Base-by-base conservation (phyloP, 2,888 invertebrate species). In the Neria commutata region DNA sequence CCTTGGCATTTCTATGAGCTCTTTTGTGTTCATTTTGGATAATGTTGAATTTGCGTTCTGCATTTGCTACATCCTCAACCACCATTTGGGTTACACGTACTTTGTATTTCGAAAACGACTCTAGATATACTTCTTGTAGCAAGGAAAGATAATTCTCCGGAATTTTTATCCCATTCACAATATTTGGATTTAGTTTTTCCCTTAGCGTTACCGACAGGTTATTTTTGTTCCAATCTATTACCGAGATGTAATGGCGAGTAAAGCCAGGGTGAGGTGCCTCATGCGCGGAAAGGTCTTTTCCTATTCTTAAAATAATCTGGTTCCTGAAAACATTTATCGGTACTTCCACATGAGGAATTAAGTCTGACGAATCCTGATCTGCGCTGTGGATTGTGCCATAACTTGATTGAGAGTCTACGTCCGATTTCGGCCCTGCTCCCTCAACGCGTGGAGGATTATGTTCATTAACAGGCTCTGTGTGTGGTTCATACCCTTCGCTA, bases 51-150 rank as follows among this genome's bases (percentile, higher is more conserved):
- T 54, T 17, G 6, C 46, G 23, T 2, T 29, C 23, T 25, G 25
- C 23, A 26, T 60, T 56, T 11, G 55, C 51, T 16, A 29, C 56
- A 40, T 64, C 55, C 45, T 62, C 57, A 8, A 62, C 60, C 1
- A 58, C 58, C 49, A 58, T 63, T 50, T 63, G 60, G 2, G 53
- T 53, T 17, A 50, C 26, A 3, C 49, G 17, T 17, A 52, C n/a
- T 54, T 54, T 51, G 34, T 58, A 54, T 23, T 1, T 4, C 3
- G 24, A 23, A 33, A 42, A 58, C 19, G 40, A 2, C 1, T 42
- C 40, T 1, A 49, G 11, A 33, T 58, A 53, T n/a, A n/a, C n/a
- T n/a, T n/a, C n/a, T n/a, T n/a, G n/a, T n/a, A n/a, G n/a, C n/a
- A n/a, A n/a, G n/a, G n/a, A n/a, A n/a, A n/a, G n/a, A n/a, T n/a